These are phyloP conservation scores for Peromyscus melanophrys DNA, from an alignment of 2,797 vertebrate genomes.

Conservation along the genomic window DNA sequence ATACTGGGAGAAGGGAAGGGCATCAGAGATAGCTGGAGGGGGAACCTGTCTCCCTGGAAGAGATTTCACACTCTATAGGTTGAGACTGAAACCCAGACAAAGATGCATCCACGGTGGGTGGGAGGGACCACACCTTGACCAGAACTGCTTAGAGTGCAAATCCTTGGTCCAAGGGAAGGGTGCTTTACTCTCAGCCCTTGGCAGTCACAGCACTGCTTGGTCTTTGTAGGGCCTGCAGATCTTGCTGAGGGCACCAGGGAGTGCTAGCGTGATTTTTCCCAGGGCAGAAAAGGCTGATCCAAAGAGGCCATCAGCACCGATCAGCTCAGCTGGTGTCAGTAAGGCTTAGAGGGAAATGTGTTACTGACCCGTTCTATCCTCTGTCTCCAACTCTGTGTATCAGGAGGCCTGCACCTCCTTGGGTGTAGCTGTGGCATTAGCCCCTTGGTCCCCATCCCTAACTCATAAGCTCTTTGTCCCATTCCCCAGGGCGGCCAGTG, in stretches of 20 bases:
- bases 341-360: not conserved
- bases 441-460: not conserved
- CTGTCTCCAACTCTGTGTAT: not conserved
- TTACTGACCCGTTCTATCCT: not conserved
- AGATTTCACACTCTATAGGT: not conserved
- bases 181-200: not conserved
- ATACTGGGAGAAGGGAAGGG: not conserved
- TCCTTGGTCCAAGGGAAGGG: not conserved
- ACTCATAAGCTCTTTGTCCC: not conserved
- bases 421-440: not conserved
- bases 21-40: not conserved
- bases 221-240: not conserved
- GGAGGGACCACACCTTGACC: not conserved
- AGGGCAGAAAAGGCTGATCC: not conserved
- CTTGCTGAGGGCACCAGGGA: too few relatives aligned
- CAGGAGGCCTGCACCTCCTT: not conserved
- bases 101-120: too few relatives aligned
- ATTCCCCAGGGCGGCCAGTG: not conserved
- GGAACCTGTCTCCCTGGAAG: not conserved
- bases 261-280: not conserved
- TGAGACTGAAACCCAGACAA: not conserved
- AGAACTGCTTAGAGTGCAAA: not conserved
- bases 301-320: not conserved
- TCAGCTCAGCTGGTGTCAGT: not conserved
- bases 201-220: not conserved